These are phyloP conservation scores for Bellardia bayeri DNA, from an alignment of 2,888 invertebrate species.

Conservation along the genomic window DNA sequence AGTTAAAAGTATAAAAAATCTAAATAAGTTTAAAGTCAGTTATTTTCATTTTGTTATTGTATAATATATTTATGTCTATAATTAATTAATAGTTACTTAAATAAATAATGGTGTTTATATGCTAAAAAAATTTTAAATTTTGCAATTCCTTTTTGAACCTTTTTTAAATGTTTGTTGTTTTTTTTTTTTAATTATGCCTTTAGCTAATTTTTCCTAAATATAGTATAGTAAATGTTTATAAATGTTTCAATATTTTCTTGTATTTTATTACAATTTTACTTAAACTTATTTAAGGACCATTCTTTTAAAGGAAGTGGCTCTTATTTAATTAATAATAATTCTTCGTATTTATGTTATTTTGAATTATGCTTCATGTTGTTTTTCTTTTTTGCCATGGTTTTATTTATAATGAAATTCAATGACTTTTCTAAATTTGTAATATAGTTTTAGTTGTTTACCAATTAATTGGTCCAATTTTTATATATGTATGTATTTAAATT, in stretches of 20 bases:
- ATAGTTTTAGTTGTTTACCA: conserved; percentile 24
- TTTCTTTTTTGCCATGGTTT: conserved; percentile 16
- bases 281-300: conserved; percentile 7
- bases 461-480: conserved; percentile 58
- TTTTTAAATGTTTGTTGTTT: conserved; percentile 49
- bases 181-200: conserved; percentile 36
- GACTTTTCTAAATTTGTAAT: conserved; percentile 25
- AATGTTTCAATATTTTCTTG: conserved; percentile 19
- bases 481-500: conserved; percentile 7
- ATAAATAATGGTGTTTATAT: conserved; percentile 46
- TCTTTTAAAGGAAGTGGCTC: neutral
- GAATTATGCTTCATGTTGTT: neutral
- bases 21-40: conserved; percentile 15
- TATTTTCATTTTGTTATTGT: conserved; percentile 23
- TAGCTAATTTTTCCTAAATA: conserved; percentile 19
- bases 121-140: conserved; percentile 59
- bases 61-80: neutral
- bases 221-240: neutral
- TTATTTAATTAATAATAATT: neutral
- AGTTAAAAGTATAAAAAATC: conserved; percentile 44
- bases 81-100: conserved; percentile 19
- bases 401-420: conserved; percentile 37
- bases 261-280: neutral
- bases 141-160: conserved; percentile 71
- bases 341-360: neutral